phyloP scores from a whole-genome alignment of 2,888 invertebrate species.

The Xestoiulus laeticollis region DNA sequence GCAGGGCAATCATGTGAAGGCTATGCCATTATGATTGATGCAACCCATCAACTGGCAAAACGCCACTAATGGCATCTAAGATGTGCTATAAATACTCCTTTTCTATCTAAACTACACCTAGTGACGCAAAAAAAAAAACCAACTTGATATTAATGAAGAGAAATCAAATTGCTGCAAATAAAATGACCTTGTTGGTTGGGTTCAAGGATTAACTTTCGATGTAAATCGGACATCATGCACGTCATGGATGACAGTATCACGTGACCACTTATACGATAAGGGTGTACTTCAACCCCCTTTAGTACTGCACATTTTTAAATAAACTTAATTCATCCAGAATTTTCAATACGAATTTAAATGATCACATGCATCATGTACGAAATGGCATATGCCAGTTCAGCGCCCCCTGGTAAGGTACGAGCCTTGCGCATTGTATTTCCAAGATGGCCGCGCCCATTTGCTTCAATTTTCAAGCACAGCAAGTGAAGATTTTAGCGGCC shows the following conservation, averaged over 20 bases:
- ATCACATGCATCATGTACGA: too few species aligned
- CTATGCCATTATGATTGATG: conserved; percentile 16
- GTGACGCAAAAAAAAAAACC: conserved; percentile 37
- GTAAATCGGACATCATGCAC: background rate
- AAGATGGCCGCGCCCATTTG: too few species aligned
- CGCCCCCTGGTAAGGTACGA: too few species aligned
- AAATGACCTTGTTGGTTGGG: background rate
- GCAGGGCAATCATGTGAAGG: background rate
- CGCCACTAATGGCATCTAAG: background rate
- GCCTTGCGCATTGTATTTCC: too few species aligned
- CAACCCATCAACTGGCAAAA: background rate
- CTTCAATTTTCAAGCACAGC: too few species aligned
- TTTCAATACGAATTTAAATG: too few species aligned
- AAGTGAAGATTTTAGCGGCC: too few species aligned
- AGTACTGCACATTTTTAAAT: too few species aligned
- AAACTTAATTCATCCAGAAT: too few species aligned
- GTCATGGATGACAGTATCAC: background rate
- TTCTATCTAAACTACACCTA: background rate
- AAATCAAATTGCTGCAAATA: background rate
- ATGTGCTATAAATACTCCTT: background rate
- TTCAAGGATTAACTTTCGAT: background rate
- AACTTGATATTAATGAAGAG: background rate
- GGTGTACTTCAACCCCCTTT: too few species aligned
- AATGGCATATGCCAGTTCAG: too few species aligned
- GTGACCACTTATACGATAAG: background rate